Evolutionary conservation across 2,797 vertebrate species (phyloP).

Genomic region (Arvicola amphibius): DNA sequence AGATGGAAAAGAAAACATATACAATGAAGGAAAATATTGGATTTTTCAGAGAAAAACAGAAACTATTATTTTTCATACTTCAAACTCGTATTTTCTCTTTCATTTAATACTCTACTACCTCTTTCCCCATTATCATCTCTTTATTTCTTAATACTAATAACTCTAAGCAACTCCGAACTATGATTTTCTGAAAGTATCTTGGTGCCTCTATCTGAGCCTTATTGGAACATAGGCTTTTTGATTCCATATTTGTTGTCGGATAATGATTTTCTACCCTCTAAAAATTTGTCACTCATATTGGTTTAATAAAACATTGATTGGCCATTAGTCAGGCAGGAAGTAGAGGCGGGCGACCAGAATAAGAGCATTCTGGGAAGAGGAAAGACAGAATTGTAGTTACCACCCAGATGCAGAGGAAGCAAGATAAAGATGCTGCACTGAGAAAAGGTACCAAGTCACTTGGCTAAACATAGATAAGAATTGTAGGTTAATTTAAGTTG

Average conservation of each 20-base stretch:
- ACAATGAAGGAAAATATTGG: not conserved
- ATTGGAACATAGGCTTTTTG: not conserved
- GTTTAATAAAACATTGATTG: too few species aligned
- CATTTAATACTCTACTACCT: not conserved
- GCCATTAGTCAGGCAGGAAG: too few species aligned
- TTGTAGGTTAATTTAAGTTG: too few species aligned
- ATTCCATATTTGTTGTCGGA: not conserved
- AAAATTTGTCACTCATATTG: too few species aligned
- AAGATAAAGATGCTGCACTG: too few species aligned
- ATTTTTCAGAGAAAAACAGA: constrained; percentile 23
- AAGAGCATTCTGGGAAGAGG: too few species aligned
- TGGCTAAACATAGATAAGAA: too few species aligned
- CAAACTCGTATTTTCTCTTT: not conserved
- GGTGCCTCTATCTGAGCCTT: not conserved
- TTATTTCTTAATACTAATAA: not conserved
- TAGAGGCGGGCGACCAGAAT: too few species aligned
- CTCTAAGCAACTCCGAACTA: not conserved
- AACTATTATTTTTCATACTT: not conserved
- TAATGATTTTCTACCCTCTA: too few species aligned
- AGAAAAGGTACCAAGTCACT: too few species aligned
- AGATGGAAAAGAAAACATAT: constrained; percentile 16
- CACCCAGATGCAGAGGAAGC: too few species aligned
- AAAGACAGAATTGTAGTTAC: too few species aligned
- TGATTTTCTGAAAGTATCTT: not conserved
- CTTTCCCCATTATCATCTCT: not conserved